phyloP scores from a whole-genome alignment of 2,888 invertebrate genomes.

The Melikaiella ostensackeni region DNA sequence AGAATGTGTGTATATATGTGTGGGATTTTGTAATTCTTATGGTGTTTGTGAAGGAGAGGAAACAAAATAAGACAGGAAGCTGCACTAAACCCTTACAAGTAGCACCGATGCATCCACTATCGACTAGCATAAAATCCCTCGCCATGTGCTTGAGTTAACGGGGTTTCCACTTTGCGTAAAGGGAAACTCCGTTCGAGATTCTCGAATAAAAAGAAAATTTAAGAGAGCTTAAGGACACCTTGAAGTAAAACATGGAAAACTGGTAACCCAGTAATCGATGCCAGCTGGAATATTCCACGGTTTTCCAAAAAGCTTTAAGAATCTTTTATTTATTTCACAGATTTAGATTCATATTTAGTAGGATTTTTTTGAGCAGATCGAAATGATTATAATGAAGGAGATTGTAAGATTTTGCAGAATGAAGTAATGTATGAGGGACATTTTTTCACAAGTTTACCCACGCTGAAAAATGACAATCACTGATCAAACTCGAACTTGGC shows the following conservation, averaged over 20 bases:
- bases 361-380: background rate
- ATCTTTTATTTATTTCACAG: background rate
- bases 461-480: too few species aligned
- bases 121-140: background rate
- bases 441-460: too few species aligned
- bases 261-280: background rate
- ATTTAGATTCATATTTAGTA: background rate
- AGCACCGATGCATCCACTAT: background rate
- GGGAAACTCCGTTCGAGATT: background rate
- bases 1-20: too few species aligned
- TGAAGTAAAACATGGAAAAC: background rate
- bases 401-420: background rate
- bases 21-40: background rate
- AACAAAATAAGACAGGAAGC: background rate
- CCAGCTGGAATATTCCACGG: background rate
- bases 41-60: background rate
- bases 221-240: slow-evolving; percentile 12
- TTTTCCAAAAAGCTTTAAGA: background rate
- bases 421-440: too few species aligned
- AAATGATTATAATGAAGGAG: background rate
- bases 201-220: background rate
- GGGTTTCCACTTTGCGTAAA: background rate
- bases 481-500: too few species aligned
- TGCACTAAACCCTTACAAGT: background rate
- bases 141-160: background rate